phyloP scores from a whole-genome alignment of 2,797 vertebrate genomes.

The Danio choprae region DNA sequence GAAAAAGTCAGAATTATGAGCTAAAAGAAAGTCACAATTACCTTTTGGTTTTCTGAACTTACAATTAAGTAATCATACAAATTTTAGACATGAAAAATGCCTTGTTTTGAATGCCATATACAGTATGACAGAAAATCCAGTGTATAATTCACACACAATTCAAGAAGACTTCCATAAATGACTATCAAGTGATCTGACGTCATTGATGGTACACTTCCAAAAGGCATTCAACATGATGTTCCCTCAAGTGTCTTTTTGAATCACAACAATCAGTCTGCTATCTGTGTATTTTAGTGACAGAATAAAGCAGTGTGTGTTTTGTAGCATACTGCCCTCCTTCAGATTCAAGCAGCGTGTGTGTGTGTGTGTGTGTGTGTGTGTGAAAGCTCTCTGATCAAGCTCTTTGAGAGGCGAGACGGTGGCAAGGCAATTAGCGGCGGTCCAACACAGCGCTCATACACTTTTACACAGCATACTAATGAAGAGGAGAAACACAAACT shows the following conservation, averaged over 20 bases:
- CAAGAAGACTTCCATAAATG: not conserved
- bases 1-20: too few species aligned
- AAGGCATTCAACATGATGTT: not conserved
- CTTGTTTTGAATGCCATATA: not conserved
- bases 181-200: not conserved
- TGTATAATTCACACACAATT: not conserved
- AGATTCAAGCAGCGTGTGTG: slow-evolving; percentile 56
- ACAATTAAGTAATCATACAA: not conserved
- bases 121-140: not conserved
- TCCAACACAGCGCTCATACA: slow-evolving; percentile 55
- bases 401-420: slow-evolving; percentile 55
- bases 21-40: too few species aligned
- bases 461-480: slow-evolving; percentile 63
- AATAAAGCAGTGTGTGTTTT: slow-evolving; percentile 40
- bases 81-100: not conserved
- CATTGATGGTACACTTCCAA: not conserved
- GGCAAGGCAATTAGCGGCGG: slow-evolving; percentile 65
- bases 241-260: slow-evolving; percentile 16
- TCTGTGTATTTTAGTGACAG: slow-evolving; percentile 12
- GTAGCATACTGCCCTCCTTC: slow-evolving; percentile 48
- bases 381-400: slow-evolving; percentile 56
- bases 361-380: slow-evolving; percentile 32
- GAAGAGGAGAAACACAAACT: slow-evolving; percentile 51
- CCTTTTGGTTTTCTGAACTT: too few species aligned
- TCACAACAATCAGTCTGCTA: slow-evolving; percentile 18